Evolutionary conservation across 1,140 invertebrate genomes (phyloP).

Genomic region (Trachymyrmex septentrionalis): DNA sequence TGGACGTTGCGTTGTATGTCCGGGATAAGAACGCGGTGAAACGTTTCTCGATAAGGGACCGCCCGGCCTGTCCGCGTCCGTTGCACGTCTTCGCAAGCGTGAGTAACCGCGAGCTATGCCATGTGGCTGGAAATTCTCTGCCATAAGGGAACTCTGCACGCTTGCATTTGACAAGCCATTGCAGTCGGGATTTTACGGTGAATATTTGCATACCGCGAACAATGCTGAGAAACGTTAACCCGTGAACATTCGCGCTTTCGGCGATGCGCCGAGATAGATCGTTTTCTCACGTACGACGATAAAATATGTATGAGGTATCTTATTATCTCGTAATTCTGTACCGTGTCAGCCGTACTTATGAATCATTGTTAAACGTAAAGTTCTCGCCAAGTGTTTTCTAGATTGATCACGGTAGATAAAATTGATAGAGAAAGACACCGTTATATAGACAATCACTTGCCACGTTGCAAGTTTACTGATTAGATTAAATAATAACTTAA

Average conservation of each 20-base stretch:
- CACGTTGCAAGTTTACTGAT: slow-evolving; percentile 3
- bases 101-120: slow-evolving; percentile 57
- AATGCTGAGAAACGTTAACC: slow-evolving; percentile 34
- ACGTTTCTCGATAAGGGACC: slow-evolving; percentile 52
- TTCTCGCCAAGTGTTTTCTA: slow-evolving; percentile 2
- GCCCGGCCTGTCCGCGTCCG: neutral
- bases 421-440: neutral
- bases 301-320: slow-evolving; percentile 27
- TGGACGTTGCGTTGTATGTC: slow-evolving; percentile 6
- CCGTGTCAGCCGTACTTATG: neutral
- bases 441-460: neutral
- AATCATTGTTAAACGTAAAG: slow-evolving; percentile 39
- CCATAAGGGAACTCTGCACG: neutral
- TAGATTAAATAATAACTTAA: slow-evolving; percentile 23
- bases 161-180: slow-evolving; percentile 30
- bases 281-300: slow-evolving; percentile 6
- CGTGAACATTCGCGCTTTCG: slow-evolving; percentile 18
- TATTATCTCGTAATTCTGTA: slow-evolving; percentile 24
- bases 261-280: neutral
- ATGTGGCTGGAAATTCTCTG: slow-evolving; percentile 23
- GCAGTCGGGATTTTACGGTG: slow-evolving; percentile 9
- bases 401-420: slow-evolving; percentile 19
- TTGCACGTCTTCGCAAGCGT: slow-evolving; percentile 40
- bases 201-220: slow-evolving; percentile 37
- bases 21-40: slow-evolving; percentile 56